A percentile compares a stretch with the other conserved stretches of the same genome.
These are phyloP conservation scores for Poecilobothrus nobilitatus DNA, from an alignment of 2,888 invertebrate genomes.

Conservation along the genomic window DNA sequence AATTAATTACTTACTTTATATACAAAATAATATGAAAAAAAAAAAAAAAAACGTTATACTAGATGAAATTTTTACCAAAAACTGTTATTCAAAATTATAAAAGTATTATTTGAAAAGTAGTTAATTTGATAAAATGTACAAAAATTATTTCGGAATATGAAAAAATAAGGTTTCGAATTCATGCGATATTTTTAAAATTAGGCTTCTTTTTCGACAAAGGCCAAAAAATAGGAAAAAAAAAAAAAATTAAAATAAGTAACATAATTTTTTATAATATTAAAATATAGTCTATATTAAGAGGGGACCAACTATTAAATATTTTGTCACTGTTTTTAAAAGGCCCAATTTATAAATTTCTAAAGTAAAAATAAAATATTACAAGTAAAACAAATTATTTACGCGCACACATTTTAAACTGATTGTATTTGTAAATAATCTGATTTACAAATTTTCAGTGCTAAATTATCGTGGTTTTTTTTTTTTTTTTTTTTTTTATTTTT, in stretches of 20 bases:
- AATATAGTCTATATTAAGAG: too few species aligned
- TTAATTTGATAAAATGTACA: slow-evolving; percentile 1
- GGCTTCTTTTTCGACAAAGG: not conserved
- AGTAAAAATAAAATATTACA: too few species aligned
- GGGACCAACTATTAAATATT: not conserved
- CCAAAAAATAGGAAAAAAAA: not conserved
- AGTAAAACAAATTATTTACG: too few species aligned
- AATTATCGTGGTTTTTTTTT: too few species aligned
- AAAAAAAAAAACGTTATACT: not conserved
- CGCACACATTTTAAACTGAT: too few species aligned
- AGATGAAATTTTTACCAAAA: not conserved
- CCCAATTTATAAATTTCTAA: not conserved
- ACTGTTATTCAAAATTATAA: not conserved
- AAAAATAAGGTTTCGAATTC: not conserved
- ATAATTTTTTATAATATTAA: not conserved
- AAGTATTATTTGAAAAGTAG: slow-evolving; percentile 6
- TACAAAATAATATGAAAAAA: not conserved
- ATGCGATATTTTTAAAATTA: slow-evolving; percentile 2
- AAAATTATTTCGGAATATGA: slow-evolving; percentile 3
- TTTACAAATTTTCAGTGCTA: too few species aligned
- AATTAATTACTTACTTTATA: not conserved
- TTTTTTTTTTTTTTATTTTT: too few species aligned
- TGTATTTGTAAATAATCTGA: too few species aligned
- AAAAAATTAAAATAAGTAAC: not conserved
- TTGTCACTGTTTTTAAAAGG: not conserved